Conservation (phyloP, 2,797 vertebrate genomes). For the Aplochiton taeniatus region DNA sequence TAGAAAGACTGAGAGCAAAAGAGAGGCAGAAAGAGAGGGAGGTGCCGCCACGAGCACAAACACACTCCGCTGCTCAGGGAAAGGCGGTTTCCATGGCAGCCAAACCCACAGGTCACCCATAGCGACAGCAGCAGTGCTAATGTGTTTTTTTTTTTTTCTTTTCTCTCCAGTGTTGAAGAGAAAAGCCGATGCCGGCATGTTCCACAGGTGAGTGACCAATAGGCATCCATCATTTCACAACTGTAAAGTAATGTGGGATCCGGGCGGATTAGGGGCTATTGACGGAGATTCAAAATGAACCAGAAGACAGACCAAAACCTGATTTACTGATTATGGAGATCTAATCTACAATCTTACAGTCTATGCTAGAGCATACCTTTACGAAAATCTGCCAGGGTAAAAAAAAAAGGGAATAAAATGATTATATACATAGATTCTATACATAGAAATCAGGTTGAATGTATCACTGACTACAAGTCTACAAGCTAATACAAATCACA, state of each 20-base stretch:
- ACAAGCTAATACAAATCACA: no score
- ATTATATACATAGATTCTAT: no score
- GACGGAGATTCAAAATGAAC: constrained; percentile 36
- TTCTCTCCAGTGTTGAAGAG: constrained; percentile 4
- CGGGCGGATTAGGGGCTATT: constrained; percentile 43
- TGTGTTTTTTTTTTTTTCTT: no score
- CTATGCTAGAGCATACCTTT: no score
- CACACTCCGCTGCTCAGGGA: background rate
- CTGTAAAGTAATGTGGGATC: constrained; percentile 20
- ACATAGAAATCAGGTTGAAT: no score
- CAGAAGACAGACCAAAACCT: no score
- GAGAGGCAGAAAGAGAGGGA: background rate
- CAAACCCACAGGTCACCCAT: constrained; percentile 31
- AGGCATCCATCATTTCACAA: constrained; percentile 40
- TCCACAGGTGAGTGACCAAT: constrained; percentile 41
- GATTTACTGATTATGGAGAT: no score
- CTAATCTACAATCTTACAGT: no score
- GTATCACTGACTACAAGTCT: no score
- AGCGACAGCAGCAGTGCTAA: constrained; percentile 23
- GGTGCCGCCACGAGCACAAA: constrained; percentile 2
- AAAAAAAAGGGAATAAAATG: no score
- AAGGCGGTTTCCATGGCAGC: constrained; percentile 27
- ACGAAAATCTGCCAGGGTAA: no score
- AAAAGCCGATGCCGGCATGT: constrained; percentile 16
- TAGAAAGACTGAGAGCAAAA: background rate